These are phyloP conservation scores for Limnephilus lunatus DNA, from an alignment of 2,888 invertebrate genomes.

Conservation along the genomic window DNA sequence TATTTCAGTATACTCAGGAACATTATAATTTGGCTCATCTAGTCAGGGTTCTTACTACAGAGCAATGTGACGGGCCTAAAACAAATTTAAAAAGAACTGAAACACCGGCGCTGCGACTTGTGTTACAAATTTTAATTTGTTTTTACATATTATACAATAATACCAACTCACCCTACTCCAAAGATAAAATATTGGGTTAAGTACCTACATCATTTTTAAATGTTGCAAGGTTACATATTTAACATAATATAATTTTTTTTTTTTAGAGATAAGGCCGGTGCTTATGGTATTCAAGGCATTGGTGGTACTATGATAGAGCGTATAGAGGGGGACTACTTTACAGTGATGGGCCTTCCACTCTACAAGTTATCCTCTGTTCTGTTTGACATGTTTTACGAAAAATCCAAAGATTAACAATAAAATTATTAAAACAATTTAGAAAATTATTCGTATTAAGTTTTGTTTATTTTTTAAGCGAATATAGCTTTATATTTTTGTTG, in stretches of 20 bases:
- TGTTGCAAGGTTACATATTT: neutral
- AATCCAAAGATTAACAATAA: slow-evolving; percentile 10
- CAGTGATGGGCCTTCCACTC: slow-evolving; percentile 92
- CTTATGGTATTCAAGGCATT: slow-evolving; percentile 91
- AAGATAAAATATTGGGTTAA: neutral
- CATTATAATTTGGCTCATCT: too few species aligned
- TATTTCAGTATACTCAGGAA: too few species aligned
- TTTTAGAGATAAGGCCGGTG: slow-evolving; percentile 91
- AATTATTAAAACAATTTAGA: neutral
- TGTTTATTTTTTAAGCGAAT: slow-evolving; percentile 10
- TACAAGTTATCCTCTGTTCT: slow-evolving; percentile 78
- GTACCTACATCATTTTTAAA: neutral
- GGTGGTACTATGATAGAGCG: slow-evolving; percentile 90
- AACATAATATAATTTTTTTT: slow-evolving; percentile 2
- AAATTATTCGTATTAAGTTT: slow-evolving; percentile 6
- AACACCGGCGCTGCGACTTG: too few species aligned
- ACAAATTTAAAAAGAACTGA: too few species aligned
- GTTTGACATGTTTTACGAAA: slow-evolving; percentile 72
- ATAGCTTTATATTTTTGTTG: neutral
- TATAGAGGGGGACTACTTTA: slow-evolving; percentile 91
- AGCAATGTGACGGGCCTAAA: too few species aligned
- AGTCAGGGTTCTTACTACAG: too few species aligned
- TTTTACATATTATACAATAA: neutral
- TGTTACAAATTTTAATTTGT: too few species aligned
- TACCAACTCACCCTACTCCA: neutral